Evolutionary conservation across 2,797 vertebrate species (phyloP), one percentile per base, ranked within the genome.

Genomic region (Erethizon dorsatum): DNA sequence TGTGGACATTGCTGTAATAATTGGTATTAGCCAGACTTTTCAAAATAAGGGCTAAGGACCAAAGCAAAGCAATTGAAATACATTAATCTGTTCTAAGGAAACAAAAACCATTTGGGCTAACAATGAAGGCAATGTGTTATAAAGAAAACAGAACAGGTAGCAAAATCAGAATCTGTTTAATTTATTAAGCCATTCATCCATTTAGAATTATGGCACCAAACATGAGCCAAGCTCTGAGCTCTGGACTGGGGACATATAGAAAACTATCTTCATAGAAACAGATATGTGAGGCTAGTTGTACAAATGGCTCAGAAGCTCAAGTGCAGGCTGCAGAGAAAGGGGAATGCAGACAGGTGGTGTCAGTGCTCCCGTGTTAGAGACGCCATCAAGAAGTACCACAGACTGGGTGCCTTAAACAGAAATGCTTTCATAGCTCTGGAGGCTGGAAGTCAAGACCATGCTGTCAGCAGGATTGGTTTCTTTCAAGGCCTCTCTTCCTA

Each of bases 1-100:
- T 94, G 80, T 94, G 13, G 84, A 57, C 65, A 59, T 94, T 97
- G 93, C 65, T 88, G n/a, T 56, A n/a, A 82, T 52, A 79, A 83
- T 67, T 2, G 1, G 77, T 78, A 77, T 96, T 52, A 95, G 22
- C 17, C 91, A 92, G 57, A 57, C 41, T 47, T 75, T 94, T 94
- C 73, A 92, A 94, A 96, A 90, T 71, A 71, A 0, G 85, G 67
- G 63, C 73, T 50, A 47, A 59, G 37, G 47, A 82, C 80, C 78
- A 85, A 77, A 95, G 88, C 11, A 73, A 59, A 79, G 67, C 33
- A 67, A 54, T 5, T 33, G 73, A 90, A 89, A 82, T 89, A 94
- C 73, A 83, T 78, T 50, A 89, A 69, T 41, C 37, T 59, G 0
- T 82, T 75, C 59, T 45, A 45, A 50, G 71, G 77, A 87, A 89